These are phyloP conservation scores for Myzus persicae DNA, from an alignment of 1,140 invertebrate genomes.

Conservation along the genomic window DNA sequence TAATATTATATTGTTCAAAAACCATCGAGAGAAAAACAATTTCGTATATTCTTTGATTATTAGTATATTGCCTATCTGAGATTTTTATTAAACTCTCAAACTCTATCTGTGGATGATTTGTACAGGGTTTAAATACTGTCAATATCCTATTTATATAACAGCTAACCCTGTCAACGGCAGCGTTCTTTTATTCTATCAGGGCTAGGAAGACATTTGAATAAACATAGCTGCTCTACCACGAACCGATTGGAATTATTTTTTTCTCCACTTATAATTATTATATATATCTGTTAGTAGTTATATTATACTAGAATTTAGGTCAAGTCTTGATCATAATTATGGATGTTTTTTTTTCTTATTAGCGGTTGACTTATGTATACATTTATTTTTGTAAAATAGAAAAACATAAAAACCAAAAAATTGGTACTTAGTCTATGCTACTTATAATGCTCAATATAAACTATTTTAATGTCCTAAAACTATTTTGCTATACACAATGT, in stretches of 20 bases:
- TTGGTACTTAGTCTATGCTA: neutral
- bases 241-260: neutral
- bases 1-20: neutral
- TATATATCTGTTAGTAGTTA: neutral
- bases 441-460: neutral
- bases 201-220: conserved; percentile 36
- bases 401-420: neutral
- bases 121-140: conserved; percentile 29
- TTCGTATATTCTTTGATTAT: conserved; percentile 21
- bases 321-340: neutral
- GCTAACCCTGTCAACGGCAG: conserved; percentile 48
- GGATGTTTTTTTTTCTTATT: neutral
- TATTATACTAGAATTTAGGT: neutral
- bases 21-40: neutral
- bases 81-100: conserved; percentile 23
- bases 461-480: no score
- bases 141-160: conserved; percentile 48
- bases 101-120: conserved; percentile 11
- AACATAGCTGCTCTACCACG: neutral
- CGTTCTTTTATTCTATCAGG: conserved; percentile 27
- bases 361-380: neutral
- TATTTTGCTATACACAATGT: no score
- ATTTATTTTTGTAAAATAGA: neutral
- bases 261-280: conserved; percentile 4
- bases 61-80: conserved; percentile 20